Base-by-base conservation (phyloP, 2,888 invertebrate species). In the Rhamphomyia laevipes region DNA sequence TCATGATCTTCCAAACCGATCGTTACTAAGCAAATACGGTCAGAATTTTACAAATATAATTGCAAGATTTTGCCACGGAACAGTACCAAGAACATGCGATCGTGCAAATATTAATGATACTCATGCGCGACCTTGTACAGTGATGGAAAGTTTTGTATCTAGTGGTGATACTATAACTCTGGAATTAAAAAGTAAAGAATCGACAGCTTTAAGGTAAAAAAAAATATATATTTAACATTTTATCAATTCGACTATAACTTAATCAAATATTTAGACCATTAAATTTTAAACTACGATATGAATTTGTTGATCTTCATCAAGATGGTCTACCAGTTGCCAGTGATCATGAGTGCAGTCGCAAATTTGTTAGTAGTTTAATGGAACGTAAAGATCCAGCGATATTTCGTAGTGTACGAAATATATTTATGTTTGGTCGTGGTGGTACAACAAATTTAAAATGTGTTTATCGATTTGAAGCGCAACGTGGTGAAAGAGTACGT, bases 281-380 rank as follows among this genome's bases (percentile, higher is more conserved):
- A 43, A 81, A 83, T 59, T 91, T 90, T 66, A 84, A 86, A 64
- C 82, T 89, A 0, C 77, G 87, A 23, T 91, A 90, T 70, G 91
- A 91, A 68, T 91, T 91, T 63, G 89, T 91, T 40, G 89, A 90
- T 65, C 73, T 89, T 10, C 85, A 88, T 59, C 84, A 89, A 70
- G 90, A 89, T 57, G 90, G 90, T 0, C 81, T 86, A 58, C 80
- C 84, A 0, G 83, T 81, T 71, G 85, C 83, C 6, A 85, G 84
- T 0, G 70, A 70, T 42, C 63, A 68, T 46, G 71, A 68, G 33
- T 91, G 91, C 63, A 85, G 85, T 21, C 77, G 90, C 47, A 77
- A 81, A 57, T 90, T 90, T 66, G 77, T 81, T 45, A 84, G 82
- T 54, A 74, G 78, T 27, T 53, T 68, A 65, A 72, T 67, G 68